Evolutionary conservation across 2,797 vertebrate species (phyloP), one percentile per base, ranked within the genome.

Genomic region (Morus bassanus): DNA sequence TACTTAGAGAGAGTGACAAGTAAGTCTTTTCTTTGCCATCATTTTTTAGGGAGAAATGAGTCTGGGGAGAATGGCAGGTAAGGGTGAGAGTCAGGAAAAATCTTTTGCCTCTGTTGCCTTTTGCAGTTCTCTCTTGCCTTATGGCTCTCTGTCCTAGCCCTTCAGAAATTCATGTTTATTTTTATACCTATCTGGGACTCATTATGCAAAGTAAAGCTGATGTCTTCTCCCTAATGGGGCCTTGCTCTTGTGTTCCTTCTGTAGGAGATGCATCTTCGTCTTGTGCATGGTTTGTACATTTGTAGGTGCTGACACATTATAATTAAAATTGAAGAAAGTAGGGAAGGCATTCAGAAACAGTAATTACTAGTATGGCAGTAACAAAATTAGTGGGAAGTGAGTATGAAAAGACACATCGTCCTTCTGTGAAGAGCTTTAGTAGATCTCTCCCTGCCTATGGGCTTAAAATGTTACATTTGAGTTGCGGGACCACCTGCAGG

Each of bases 291-390:
- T 89, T 91, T 93, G 75, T 93, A 80, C 75, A 0, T 88, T 95
- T 95, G 88, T 72, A 72, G 69, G 57, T 65, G 68, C 79, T 94
- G 94, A 72, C 89, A 95, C 21, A 50, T 35, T 94, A 39, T 94
- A 94, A 96, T 95, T 96, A 96, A 91, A 95, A 74, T 35, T 64
- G 78, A 88, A 43, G 89, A 89, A 93, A 72, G 64, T 28, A 68
- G 53, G 30, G 92, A 72, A 88, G 82, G 72, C 85, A 46, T 91
- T 95, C 92, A 88, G 78, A 85, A 95, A 75, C 65, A 67, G 78
- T 93, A 95, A 94, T 94, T 94, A 91, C 65, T 77, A 65, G 57
- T 75, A 54, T 60, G 82, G 54, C 89, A 85, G 72, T 89, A 91
- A 85, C 57, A 78, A 74, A 93, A 93, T 92, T 83, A 91, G 72